Percentiles rank a stretch among this genome's conserved stretches.
Evolutionary conservation across 2,113 vertebrate genomes (phyloP).

Genomic region (Rallus limicola): DNA sequence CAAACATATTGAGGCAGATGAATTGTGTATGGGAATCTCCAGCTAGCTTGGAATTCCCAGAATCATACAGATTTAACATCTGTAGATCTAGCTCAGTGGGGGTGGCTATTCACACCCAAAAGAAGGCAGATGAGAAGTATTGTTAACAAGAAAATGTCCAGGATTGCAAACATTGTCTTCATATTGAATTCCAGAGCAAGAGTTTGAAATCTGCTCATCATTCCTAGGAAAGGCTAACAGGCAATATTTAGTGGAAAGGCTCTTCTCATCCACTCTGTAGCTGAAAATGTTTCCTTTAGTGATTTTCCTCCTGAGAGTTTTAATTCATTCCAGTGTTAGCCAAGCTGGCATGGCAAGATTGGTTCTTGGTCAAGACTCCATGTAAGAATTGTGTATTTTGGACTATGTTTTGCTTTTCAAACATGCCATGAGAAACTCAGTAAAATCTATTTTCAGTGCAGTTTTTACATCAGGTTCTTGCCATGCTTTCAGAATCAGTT

Average conservation of each 20-base stretch:
- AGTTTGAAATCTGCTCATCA: neutral
- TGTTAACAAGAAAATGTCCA: neutral
- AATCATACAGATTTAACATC: neutral
- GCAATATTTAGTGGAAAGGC: neutral
- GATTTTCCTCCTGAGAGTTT: neutral
- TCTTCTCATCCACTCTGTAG: neutral
- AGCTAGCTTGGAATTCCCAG: neutral
- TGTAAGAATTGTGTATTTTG: neutral
- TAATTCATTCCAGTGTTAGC: neutral
- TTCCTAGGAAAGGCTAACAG: neutral
- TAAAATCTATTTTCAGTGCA: neutral
- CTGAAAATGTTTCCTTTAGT: neutral
- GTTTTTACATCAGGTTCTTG: neutral
- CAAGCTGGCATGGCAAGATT: neutral
- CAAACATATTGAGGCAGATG: neutral
- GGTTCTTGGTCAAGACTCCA: neutral
- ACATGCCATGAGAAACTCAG: neutral
- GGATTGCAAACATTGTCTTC: neutral
- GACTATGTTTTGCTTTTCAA: neutral
- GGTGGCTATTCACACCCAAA: neutral
- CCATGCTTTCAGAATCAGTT: neutral
- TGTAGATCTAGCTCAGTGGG: neutral
- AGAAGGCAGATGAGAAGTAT: neutral
- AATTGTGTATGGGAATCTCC: neutral
- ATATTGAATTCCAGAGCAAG: neutral